phyloP scores from a whole-genome alignment of 2,888 invertebrate genomes.

The Conops quadrifasciatus region DNA sequence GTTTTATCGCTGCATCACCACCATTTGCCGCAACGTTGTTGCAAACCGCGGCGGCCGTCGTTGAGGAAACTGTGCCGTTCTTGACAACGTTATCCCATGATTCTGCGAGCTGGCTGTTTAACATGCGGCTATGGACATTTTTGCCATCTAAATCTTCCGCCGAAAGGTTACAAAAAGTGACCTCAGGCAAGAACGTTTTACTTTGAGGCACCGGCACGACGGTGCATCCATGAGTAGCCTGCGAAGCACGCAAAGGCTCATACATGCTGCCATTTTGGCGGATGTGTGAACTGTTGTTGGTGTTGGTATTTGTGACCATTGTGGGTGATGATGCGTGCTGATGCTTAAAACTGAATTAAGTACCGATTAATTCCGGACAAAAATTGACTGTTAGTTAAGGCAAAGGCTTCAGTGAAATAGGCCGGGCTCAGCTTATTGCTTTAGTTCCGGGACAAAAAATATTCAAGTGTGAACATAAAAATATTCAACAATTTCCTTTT shows the following conservation, averaged over 20 bases:
- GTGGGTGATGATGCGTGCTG: not conserved
- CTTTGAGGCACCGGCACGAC: slow-evolving; percentile 20
- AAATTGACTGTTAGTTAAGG: not conserved
- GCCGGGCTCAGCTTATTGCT: slow-evolving; percentile 1
- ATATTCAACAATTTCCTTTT: slow-evolving; percentile 41
- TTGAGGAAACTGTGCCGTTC: slow-evolving; percentile 34
- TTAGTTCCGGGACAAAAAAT: slow-evolving; percentile 9
- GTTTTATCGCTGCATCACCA: slow-evolving; percentile 39
- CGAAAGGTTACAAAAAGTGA: slow-evolving; percentile 62
- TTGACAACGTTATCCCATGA: slow-evolving; percentile 45
- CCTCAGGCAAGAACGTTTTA: slow-evolving; percentile 61
- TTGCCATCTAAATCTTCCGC: slow-evolving; percentile 52
- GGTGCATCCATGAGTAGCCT: slow-evolving; percentile 36
- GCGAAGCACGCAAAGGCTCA: slow-evolving; percentile 38
- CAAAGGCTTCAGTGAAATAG: not conserved
- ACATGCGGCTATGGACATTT: slow-evolving; percentile 37
- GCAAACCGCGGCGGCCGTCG: slow-evolving; percentile 37
- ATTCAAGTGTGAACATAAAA: slow-evolving; percentile 45
- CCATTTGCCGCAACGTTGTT: slow-evolving; percentile 46
- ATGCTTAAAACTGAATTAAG: not conserved
- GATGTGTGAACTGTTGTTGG: slow-evolving; percentile 36
- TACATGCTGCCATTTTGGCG: slow-evolving; percentile 50
- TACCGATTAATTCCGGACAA: slow-evolving; percentile 24
- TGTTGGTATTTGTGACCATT: slow-evolving; percentile 36
- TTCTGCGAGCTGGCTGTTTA: slow-evolving; percentile 52